Evolutionary conservation across 1,140 invertebrate genomes (phyloP).

Genomic region (Stratiolaelaps scimitus): DNA sequence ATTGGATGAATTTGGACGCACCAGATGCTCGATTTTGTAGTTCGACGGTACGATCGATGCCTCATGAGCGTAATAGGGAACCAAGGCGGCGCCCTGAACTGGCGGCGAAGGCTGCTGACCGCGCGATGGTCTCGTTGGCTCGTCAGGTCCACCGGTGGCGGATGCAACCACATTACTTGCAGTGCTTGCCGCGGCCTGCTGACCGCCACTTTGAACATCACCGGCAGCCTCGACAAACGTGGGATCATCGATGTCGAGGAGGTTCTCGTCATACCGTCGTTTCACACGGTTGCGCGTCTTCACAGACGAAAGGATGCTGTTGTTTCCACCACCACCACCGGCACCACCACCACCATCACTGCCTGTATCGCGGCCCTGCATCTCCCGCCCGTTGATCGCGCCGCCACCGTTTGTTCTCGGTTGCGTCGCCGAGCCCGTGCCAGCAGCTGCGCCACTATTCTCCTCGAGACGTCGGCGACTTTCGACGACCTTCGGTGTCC

Average conservation of each 20-base stretch:
- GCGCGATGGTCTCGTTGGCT: neutral
- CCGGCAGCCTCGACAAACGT: slow-evolving; percentile 24
- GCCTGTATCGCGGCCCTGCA: no score
- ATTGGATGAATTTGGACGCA: neutral
- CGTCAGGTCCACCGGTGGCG: neutral
- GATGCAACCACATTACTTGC: no score
- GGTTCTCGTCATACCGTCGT: slow-evolving; percentile 23
- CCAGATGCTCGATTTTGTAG: slow-evolving; percentile 24
- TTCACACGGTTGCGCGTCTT: slow-evolving; percentile 24
- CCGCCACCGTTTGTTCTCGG: no score
- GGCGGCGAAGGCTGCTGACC: neutral
- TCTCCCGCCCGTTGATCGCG: no score
- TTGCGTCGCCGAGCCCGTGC: no score
- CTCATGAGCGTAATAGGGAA: slow-evolving; percentile 9
- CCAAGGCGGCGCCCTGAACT: neutral
- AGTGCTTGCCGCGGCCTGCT: no score
- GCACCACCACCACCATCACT: no score
- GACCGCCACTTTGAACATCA: neutral
- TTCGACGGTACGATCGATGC: slow-evolving; percentile 25
- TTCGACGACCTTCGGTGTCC: no score
- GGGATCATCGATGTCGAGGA: slow-evolving; percentile 16
- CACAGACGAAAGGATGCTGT: slow-evolving; percentile 23
- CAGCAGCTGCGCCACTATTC: no score
- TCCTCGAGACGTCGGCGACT: no score
- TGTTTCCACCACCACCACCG: neutral